Base-by-base conservation (phyloP, 2,113 vertebrate genomes). In the Cygnus buccinator region DNA sequence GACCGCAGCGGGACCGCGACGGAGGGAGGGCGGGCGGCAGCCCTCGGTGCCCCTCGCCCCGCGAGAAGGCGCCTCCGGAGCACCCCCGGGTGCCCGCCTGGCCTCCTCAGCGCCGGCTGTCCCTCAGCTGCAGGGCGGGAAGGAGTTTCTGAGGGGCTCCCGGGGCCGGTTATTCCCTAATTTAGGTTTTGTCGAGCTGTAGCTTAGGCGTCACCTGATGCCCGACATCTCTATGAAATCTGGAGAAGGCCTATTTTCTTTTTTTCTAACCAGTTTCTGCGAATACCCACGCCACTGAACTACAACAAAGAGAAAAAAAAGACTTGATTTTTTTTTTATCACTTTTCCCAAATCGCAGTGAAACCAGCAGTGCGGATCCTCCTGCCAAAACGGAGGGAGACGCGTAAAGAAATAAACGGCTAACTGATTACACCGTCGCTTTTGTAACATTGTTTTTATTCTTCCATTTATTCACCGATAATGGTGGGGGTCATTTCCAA, bases 231-330 rank as follows among this genome's bases (percentile, higher is more conserved):
- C 59, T 8, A 1, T 35, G 55, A 74, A 71, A 87, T 43, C 4
- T 43, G 61, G 59, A 57, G 72, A 54, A 80, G 86, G 29, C 6
- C 19, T 13, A 5, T 75, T 87, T 63, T 35, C 19, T 13, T 3
- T 75, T 87, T 67, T 33, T 83, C 48, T 26, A 85, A 66, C 18
- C 19, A 1, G 1, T 62, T 73, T 77, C 25, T 77, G 72, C n/a
- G 84, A 78, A 57, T 63, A 14, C 11, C 11, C 18, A 21, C 3
- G 15, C 18, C 37, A 25, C 26, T n/a, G 85, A 88, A 31, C 71
- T 89, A 6, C 81, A 87, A 90, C 93, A 95, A 95, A 95, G 75
- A 70, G 50, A 41, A 33, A 18, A 37, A 29, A 43, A 72, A 71
- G 26, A n/a, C 35, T 58, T 79, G 15, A 3, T 35, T 33, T 87